Base-by-base conservation (phyloP, 2,888 invertebrate genomes). In the Aricia artaxerxes region DNA sequence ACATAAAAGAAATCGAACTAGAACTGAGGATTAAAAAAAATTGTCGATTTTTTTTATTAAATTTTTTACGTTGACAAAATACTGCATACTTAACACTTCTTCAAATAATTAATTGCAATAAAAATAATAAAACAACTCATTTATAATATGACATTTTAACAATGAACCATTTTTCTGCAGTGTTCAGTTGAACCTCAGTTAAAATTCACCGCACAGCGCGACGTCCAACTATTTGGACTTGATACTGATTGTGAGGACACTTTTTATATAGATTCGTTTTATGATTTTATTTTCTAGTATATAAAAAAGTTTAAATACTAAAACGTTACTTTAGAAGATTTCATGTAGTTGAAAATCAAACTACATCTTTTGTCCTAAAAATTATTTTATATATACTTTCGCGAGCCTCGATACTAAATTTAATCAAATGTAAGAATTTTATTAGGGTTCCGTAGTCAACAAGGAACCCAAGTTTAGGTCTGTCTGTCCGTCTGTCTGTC, bases 121-220 rank as follows among this genome's bases (percentile, higher is more conserved):
- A 57, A 60, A 60, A 16, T 61, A 61, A 7, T 61, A 61, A 9
- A 61, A 24, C 9, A 24, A 61, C 24, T 24, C 1, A 57, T 57
- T 0, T 9, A 24, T 9, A 1, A 61, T 61, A 7, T 7, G 7
- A 7, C n/a, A 2, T 61, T 61, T 24, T 24, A 9, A 24, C 61
- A 61, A 61, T 61, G 6, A 61, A 61, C n/a, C 61, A 61, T 61
- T 61, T 24, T 16, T 24, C 53, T n/a, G 7, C 31, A 16, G 57
- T 53, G 35, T n/a, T 85, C 85, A n/a, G 73, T 88, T 87, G 86
- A 85, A 88, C 87, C 86, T 84, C 87, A 86, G 90, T 91, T 92
- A 89, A 90, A 90, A 92, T 92, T 90, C 90, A 90, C 85, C 86
- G 84, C 87, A 85, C 86, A 85, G 82, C 86, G 83, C 83, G 57